Evolutionary conservation across 2,888 invertebrate genomes (phyloP).

Genomic region (Lycia hirtaria): DNA sequence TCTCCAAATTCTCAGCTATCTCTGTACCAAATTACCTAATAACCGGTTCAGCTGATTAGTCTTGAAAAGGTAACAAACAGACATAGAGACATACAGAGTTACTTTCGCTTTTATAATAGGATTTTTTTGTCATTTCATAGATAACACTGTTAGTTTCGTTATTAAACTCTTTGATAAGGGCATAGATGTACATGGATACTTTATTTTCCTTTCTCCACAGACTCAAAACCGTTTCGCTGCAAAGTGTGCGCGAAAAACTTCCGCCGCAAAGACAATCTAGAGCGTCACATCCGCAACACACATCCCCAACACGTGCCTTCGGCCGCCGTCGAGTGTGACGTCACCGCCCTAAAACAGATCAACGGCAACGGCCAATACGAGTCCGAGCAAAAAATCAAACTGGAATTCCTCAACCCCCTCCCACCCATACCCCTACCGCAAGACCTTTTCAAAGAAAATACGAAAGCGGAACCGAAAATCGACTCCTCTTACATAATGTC

Average conservation of each 20-base stretch:
- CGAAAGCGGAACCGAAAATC: constrained; percentile 41
- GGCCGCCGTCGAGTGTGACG: constrained; percentile 68
- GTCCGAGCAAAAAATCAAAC: constrained; percentile 59
- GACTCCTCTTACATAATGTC: constrained; percentile 75
- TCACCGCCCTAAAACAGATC: constrained; percentile 57
- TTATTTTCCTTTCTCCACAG: constrained; percentile 63
- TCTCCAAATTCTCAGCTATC: no score
- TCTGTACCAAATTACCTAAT: no score
- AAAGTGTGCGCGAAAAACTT: constrained; percentile 89
- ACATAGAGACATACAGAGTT: no score
- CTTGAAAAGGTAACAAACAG: no score
- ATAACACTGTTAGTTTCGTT: not conserved
- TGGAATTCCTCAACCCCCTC: constrained; percentile 69
- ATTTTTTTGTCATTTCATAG: no score
- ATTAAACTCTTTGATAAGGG: no score
- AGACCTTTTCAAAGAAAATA: constrained; percentile 54
- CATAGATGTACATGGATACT: no score
- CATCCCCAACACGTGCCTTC: constrained; percentile 84
- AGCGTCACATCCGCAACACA: constrained; percentile 90
- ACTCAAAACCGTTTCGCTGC: constrained; percentile 89
- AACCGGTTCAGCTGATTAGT: no score
- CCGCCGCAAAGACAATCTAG: constrained; percentile 91
- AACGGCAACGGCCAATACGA: constrained; percentile 29
- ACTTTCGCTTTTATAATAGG: no score
- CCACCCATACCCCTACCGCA: constrained; percentile 70